phyloP scores from a whole-genome alignment of 2,888 invertebrate species.

The Phyto melanocephala region DNA sequence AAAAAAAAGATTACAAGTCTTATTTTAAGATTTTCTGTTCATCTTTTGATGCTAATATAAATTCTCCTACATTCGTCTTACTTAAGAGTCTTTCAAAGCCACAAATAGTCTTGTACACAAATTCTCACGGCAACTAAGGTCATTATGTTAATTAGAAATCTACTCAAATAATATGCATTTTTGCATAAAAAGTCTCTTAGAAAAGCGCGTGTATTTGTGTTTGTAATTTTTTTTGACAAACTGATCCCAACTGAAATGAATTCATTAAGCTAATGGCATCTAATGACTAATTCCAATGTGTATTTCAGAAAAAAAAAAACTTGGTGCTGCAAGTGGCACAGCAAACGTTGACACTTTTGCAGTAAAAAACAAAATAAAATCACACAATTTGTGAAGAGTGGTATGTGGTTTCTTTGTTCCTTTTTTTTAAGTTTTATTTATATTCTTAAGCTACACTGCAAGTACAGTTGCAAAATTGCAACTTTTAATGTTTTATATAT shows the following conservation, averaged over 20 bases:
- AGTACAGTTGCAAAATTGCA: background rate
- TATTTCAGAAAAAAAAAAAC: background rate
- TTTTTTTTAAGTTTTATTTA: background rate
- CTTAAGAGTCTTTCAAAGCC: too few species aligned
- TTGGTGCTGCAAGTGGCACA: background rate
- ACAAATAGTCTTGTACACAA: slow-evolving; percentile 14
- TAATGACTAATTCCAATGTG: slow-evolving; percentile 53
- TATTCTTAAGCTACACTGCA: background rate
- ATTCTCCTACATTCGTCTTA: too few species aligned
- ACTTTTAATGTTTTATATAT: too few species aligned
- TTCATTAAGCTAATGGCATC: slow-evolving; percentile 61
- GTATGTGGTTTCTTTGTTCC: background rate
- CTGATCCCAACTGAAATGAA: slow-evolving; percentile 48
- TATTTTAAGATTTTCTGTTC: too few species aligned
- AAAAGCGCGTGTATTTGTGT: background rate
- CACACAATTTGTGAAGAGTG: background rate
- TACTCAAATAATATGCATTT: slow-evolving; percentile 17
- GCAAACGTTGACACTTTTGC: background rate
- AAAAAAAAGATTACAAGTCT: too few species aligned
- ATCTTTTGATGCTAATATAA: too few species aligned
- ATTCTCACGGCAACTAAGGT: slow-evolving; percentile 48
- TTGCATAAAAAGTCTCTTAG: background rate
- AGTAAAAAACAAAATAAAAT: background rate
- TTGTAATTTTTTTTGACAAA: too few species aligned
- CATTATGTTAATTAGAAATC: slow-evolving; percentile 58